Percentiles rank a stretch among this genome's conserved stretches.
Conservation (phyloP, 2,113 vertebrate species). For the Nibea albiflora region DNA sequence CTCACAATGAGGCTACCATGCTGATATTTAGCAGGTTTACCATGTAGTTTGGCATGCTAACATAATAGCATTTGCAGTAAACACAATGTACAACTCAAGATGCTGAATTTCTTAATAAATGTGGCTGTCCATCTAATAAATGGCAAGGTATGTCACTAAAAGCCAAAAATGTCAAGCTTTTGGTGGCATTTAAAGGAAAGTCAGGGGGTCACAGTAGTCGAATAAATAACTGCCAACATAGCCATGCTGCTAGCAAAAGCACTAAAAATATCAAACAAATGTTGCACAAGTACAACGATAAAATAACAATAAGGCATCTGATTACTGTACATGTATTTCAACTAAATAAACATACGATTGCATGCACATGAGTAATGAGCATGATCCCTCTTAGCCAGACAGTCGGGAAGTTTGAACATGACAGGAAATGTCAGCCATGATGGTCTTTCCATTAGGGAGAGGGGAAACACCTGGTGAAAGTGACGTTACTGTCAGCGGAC, state of each 20-base stretch:
- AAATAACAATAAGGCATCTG: neutral
- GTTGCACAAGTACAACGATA: neutral
- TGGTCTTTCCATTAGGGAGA: slow-evolving; percentile 70
- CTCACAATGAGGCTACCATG: neutral
- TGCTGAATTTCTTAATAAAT: too few species aligned
- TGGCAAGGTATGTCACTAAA: neutral
- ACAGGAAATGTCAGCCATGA: slow-evolving; percentile 73
- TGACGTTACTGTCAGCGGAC: slow-evolving; percentile 74
- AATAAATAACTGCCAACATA: neutral
- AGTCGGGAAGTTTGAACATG: slow-evolving; percentile 78
- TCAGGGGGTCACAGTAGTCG: neutral
- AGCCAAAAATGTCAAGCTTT: neutral
- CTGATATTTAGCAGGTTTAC: neutral
- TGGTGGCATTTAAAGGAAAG: neutral
- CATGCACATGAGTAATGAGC: slow-evolving; percentile 10
- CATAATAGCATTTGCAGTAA: neutral
- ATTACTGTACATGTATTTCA: slow-evolving; percentile 4
- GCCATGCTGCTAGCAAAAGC: too few species aligned
- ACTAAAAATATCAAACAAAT: neutral
- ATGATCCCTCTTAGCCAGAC: slow-evolving; percentile 38
- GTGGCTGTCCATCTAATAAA: too few species aligned
- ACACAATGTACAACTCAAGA: too few species aligned
- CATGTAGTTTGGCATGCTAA: too few species aligned
- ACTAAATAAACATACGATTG: slow-evolving; percentile 13
- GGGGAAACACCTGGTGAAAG: slow-evolving; percentile 85